Evolutionary conservation across 2,797 vertebrate species (phyloP).

Genomic region (Neosilurus hyrtlii): DNA sequence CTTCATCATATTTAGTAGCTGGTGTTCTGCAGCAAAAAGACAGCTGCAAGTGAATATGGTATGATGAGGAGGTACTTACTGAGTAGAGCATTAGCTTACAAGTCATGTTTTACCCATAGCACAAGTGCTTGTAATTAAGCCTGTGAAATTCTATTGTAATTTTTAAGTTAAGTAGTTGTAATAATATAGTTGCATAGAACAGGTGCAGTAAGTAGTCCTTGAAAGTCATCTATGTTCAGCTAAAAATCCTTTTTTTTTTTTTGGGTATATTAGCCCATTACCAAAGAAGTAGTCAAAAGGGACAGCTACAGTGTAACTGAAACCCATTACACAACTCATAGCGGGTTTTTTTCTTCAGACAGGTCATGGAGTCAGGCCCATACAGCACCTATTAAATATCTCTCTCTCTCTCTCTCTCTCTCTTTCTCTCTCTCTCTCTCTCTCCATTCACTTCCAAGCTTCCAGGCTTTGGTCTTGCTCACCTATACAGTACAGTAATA

Average conservation of each 20-base stretch:
- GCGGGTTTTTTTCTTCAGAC: not conserved
- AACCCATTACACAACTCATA: not conserved
- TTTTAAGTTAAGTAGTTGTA: not conserved
- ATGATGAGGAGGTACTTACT: conserved; percentile 32
- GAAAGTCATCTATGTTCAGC: not conserved
- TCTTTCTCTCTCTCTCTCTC: no score
- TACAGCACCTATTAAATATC: no score
- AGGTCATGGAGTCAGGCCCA: not conserved
- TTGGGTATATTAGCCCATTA: not conserved
- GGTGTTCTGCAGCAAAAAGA: conserved; percentile 36
- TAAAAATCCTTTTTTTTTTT: not conserved
- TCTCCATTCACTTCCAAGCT: not conserved
- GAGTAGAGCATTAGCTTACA: conserved; percentile 16
- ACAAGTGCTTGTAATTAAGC: conserved; percentile 23
- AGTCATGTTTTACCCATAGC: not conserved
- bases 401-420: no score
- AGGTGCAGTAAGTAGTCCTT: not conserved
- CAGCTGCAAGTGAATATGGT: conserved; percentile 32
- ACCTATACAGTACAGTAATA: conserved; percentile 56
- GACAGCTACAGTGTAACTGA: not conserved
- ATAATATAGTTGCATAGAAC: conserved; percentile 7
- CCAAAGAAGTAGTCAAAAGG: not conserved
- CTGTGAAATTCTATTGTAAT: conserved; percentile 9
- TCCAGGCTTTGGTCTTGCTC: conserved; percentile 55
- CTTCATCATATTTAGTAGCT: conserved; percentile 47